A percentile compares a stretch with the other conserved stretches of the same genome.
These are phyloP conservation scores for Dicyrtoma fusca DNA, from an alignment of 2,888 invertebrate genomes.

Conservation along the genomic window DNA sequence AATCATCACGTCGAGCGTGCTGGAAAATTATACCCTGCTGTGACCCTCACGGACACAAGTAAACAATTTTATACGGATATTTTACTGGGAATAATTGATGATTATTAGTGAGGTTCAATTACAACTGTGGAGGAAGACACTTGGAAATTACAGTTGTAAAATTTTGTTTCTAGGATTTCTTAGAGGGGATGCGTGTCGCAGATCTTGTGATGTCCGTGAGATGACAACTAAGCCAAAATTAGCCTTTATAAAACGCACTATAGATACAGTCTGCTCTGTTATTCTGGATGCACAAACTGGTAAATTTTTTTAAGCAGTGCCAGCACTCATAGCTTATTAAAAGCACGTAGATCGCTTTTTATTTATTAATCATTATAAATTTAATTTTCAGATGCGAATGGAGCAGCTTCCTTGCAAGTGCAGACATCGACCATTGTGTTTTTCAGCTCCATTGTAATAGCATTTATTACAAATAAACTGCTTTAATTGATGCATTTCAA, in stretches of 20 bases:
- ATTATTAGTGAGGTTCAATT: too few species aligned
- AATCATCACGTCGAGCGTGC: conserved; percentile 47
- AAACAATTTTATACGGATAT: conserved; percentile 8
- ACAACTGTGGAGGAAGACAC: too few species aligned
- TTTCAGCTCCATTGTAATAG: background rate
- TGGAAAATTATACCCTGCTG: conserved; percentile 47
- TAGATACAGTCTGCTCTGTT: background rate
- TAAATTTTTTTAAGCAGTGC: background rate
- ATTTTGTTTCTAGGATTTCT: conserved; percentile 8
- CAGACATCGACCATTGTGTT: conserved; percentile 6
- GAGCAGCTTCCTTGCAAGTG: conserved; percentile 7
- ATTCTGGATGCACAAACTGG: conserved; percentile 22
- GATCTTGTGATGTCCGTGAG: background rate
- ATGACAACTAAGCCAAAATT: conserved; percentile 26
- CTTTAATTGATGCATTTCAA: too few species aligned
- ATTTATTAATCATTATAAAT: too few species aligned
- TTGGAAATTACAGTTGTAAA: background rate
- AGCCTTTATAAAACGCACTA: conserved; percentile 9
- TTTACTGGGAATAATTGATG: too few species aligned
- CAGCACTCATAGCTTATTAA: background rate
- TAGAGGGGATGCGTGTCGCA: background rate
- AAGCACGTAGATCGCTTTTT: background rate
- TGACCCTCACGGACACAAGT: conserved; percentile 57
- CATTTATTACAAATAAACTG: too few species aligned
- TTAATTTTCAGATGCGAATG: conserved; percentile 21